Percentiles rank a stretch among this genome's conserved stretches.
These are phyloP conservation scores for Typhlomys cinereus DNA, from an alignment of 2,113 vertebrate species.

Conservation along the genomic window DNA sequence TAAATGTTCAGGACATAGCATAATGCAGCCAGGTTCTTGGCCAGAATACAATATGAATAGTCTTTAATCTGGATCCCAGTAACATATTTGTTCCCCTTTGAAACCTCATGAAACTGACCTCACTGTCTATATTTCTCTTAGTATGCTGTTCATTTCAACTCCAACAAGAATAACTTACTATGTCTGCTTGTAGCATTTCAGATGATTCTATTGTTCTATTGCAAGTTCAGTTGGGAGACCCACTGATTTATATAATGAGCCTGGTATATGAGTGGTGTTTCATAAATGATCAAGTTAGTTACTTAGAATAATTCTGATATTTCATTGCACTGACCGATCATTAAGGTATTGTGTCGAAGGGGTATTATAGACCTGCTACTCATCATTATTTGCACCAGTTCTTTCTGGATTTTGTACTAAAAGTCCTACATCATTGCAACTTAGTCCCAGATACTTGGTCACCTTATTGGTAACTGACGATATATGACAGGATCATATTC, in stretches of 20 bases:
- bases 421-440: background rate
- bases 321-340: background rate
- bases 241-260: background rate
- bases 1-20: too few relatives aligned
- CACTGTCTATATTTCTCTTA: too few relatives aligned
- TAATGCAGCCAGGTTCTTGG: too few relatives aligned
- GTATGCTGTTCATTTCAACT: too few relatives aligned
- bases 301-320: conserved; percentile 19
- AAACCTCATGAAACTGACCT: too few relatives aligned
- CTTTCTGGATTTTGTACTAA: background rate
- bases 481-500: background rate
- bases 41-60: too few relatives aligned
- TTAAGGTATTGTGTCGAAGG: background rate
- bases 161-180: too few relatives aligned
- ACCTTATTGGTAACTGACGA: conserved; percentile 1
- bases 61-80: too few relatives aligned
- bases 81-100: too few relatives aligned
- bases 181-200: too few relatives aligned
- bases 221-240: conserved; percentile 14
- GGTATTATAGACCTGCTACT: background rate
- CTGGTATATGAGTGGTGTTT: background rate
- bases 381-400: background rate
- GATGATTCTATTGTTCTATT: too few relatives aligned
- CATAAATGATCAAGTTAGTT: background rate
- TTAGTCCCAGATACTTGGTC: background rate